phyloP scores from a whole-genome alignment of 2,888 invertebrate species.

The Uloborus plumipes region DNA sequence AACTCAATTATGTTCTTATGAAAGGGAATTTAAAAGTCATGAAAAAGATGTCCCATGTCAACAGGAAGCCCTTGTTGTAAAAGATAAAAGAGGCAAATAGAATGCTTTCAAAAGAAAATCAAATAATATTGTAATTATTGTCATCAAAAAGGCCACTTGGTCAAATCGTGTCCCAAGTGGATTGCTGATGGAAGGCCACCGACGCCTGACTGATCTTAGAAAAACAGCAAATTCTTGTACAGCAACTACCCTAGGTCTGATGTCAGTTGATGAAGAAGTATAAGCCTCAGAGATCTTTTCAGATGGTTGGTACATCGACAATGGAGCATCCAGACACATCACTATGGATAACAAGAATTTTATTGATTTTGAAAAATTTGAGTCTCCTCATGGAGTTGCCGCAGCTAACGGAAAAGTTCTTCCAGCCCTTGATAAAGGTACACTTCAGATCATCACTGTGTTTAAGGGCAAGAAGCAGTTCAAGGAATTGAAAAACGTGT shows the following conservation, averaged over 20 bases:
- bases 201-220: not conserved
- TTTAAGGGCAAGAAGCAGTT: conserved; percentile 6
- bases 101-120: not conserved
- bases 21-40: conserved; percentile 4
- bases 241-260: not conserved
- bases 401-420: conserved; percentile 25
- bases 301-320: conserved; percentile 28
- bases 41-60: not conserved
- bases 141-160: conserved; percentile 36
- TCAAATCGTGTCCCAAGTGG: conserved; percentile 22
- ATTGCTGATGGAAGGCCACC: conserved; percentile 30
- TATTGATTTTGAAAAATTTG: conserved; percentile 12
- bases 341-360: conserved; percentile 14
- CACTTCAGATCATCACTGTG: conserved; percentile 12
- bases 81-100: not conserved
- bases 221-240: not conserved
- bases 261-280: not conserved
- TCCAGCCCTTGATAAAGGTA: conserved; percentile 28
- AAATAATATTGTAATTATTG: conserved; percentile 40
- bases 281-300: not conserved
- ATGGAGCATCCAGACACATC: conserved; percentile 34
- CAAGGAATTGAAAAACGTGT: conserved; percentile 31
- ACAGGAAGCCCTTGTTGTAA: not conserved
- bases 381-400: conserved; percentile 3
- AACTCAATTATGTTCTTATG: conserved; percentile 31